A percentile compares a stretch with the other conserved stretches of the same genome.
Evolutionary conservation across 1,140 invertebrate genomes (phyloP).

Genomic region (Ceratina japonica): DNA sequence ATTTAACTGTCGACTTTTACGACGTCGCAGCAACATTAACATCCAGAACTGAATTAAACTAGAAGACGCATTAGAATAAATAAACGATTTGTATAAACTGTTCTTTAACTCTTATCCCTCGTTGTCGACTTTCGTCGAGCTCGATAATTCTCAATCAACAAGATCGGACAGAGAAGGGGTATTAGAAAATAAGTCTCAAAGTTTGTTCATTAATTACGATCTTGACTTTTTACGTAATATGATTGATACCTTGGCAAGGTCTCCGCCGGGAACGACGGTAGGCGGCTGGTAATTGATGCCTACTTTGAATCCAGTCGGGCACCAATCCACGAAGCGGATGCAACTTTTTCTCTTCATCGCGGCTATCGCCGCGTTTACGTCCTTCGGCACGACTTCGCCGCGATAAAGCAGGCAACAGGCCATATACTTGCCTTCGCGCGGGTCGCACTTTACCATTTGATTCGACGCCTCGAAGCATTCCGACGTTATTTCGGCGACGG

Average conservation of each 20-base stretch:
- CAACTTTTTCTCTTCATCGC: conserved; percentile 61
- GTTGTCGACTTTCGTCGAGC: too few species aligned
- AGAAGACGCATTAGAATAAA: too few species aligned
- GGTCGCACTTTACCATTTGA: conserved; percentile 64
- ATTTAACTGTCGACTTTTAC: background rate
- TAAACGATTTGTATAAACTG: too few species aligned
- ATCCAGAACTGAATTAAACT: too few species aligned
- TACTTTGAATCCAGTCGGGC: conserved; percentile 87
- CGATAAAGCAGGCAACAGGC: conserved; percentile 80
- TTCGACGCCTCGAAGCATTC: conserved; percentile 60
- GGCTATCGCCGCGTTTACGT: conserved; percentile 86
- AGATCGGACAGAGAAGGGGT: background rate
- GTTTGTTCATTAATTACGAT: background rate
- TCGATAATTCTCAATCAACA: background rate
- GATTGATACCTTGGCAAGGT: conserved; percentile 72
- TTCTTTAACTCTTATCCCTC: too few species aligned
- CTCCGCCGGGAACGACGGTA: conserved; percentile 81
- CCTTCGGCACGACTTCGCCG: conserved; percentile 67
- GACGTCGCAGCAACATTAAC: too few species aligned
- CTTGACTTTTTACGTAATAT: background rate
- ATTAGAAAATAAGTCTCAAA: background rate
- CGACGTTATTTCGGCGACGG: conserved; percentile 59
- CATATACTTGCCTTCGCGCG: conserved; percentile 83
- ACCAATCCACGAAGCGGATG: conserved; percentile 84
- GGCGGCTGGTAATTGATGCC: conserved; percentile 87